Base-by-base conservation (phyloP, 2,888 invertebrate genomes). In the Trachelus stipa region DNA sequence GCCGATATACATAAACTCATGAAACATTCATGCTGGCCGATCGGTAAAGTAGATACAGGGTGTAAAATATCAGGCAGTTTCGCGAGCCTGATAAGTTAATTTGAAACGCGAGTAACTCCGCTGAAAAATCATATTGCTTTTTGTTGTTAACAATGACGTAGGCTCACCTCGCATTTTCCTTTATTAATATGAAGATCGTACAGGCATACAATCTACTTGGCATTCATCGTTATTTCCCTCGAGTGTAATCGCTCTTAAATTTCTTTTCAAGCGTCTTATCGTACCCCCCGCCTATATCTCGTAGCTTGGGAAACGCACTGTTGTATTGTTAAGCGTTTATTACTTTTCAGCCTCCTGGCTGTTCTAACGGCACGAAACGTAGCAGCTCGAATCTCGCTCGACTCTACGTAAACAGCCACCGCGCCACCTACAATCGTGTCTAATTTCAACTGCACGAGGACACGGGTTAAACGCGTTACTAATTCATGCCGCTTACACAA, bases 11-110 rank as follows among this genome's bases (percentile, higher is more conserved):
- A 12, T 23, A 76, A 56, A 15, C 33, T 73, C 30, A 4, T 83
- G 73, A 85, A 85, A 83, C 80, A 85, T 82, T 83, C 74, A 85
- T 79, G 69, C 73, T 9, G 73, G 75, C 75, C 77, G 80, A 81
- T 83, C 69, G 74, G 23, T 79, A 74, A 74, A 73, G 77, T 79
- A 74, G 79, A 82, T 75, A 79, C 73, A 80, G 77, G 77, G 33
- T 12, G 76, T 81, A 79, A 83, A 80, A 80, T 83, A 82, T 80
- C 76, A 68, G 35, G 68, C 31, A 12, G n/a, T n/a, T 6, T 34
- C 71, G 11, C 6, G 56, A 23, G 23, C 9, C 56, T 9, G 4
- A 56, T 15, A 9, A 15, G 0, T 56, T 23, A 23, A 56, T 56
- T 56, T 23, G 23, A 23, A 23, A 56, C 56, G 9, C 2, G 56